Base-by-base conservation (phyloP, 2,113 vertebrate genomes). In the Cyanoderma ruficeps region DNA sequence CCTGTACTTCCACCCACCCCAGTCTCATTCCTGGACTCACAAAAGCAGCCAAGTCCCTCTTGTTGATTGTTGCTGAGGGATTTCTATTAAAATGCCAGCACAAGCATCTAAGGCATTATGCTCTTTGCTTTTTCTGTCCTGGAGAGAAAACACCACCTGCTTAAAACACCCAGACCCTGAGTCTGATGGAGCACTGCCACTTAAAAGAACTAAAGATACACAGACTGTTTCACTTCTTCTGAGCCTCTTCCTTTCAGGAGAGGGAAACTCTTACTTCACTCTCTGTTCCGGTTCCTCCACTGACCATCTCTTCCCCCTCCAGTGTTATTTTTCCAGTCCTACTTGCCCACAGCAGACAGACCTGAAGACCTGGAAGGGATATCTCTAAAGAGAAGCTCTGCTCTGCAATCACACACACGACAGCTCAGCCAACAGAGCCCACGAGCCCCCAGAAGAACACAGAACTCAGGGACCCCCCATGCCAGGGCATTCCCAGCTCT, bases 181-280 rank as follows among this genome's bases (percentile, higher is more conserved):
- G 23, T 52, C 9, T 60, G 60, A 82, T 3, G 35, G 39, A 90
- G 74, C 39, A 19, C 0, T 83, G 68, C 27, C 47, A n/a, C 42
- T 13, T 65, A 6, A 39, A 86, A 86, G 59, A 87, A 70, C 50
- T 46, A 52, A 69, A 65, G 23, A 49, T 11, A 33, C 0, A 0
- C 28, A 41, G 25, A 44, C 4, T 74, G 67, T 93, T 96, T 96
- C 91, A 93, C 91, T 96, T 96, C 80, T 94, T 61, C 81, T 64
- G 75, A 90, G 52, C 9, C 71, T 88, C 75, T 85, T 92, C 92
- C 82, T 64, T 59, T 81, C 52, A 67, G 22, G 19, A 72, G 52
- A 89, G 15, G 35, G 71, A 89, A 97, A 77, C 55, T 78, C 55
- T 55, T 49, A 50, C 56, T 86, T 86, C 28, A 28, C n/a, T 3